A percentile compares a stretch with the other conserved stretches of the same genome.
Conservation (phyloP, 2,113 vertebrate species). For the Eptatretus burgeri region DNA sequence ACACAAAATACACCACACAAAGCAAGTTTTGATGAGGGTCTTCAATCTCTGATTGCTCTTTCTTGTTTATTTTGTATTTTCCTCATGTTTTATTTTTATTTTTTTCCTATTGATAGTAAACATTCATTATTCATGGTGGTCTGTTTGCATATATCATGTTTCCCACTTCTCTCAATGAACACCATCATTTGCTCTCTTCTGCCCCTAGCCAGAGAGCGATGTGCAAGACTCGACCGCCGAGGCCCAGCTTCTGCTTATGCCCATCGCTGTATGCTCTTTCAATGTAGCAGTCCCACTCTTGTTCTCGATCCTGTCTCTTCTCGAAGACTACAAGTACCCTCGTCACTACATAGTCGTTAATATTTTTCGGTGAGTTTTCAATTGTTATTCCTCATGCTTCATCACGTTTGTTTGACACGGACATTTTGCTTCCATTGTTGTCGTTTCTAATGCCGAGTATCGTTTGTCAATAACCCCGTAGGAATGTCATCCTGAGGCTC, state of each 20-base stretch:
- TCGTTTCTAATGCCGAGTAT: background rate
- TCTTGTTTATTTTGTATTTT: too few species aligned
- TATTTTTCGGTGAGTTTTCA: conserved; percentile 28
- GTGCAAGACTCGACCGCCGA: conserved; percentile 13
- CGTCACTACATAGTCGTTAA: conserved; percentile 29
- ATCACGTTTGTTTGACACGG: too few species aligned
- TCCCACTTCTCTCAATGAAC: too few species aligned
- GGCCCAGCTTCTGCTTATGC: conserved; percentile 34
- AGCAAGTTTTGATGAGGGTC: too few species aligned
- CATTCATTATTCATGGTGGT: too few species aligned
- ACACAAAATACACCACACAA: too few species aligned
- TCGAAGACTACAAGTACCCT: conserved; percentile 39
- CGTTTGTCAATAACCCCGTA: conserved; percentile 14
- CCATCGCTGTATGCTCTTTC: conserved; percentile 35
- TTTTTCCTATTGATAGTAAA: too few species aligned
- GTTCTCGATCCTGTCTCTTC: conserved; percentile 35
- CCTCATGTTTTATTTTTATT: too few species aligned
- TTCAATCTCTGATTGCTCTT: too few species aligned
- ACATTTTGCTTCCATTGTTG: too few species aligned
- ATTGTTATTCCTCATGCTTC: too few species aligned
- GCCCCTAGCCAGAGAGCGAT: background rate
- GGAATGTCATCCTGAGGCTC: conserved; percentile 53
- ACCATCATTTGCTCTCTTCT: background rate
- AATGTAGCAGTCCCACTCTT: conserved; percentile 39
- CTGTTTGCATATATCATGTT: too few species aligned